Conservation (phyloP, 2,113 vertebrate species). For the Podiceps cristatus region DNA sequence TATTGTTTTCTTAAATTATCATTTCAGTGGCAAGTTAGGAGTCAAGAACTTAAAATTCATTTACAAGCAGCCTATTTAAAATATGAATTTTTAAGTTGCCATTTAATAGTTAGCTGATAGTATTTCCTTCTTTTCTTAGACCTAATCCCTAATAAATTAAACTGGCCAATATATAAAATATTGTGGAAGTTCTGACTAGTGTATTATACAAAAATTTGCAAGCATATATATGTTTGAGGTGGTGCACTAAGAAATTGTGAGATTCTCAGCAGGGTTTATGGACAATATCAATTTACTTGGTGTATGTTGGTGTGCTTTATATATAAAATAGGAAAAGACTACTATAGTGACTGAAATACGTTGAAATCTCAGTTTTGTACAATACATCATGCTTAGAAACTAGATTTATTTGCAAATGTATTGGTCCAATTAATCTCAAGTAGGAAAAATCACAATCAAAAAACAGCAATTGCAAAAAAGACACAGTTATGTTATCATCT, state of each 20-base stretch:
- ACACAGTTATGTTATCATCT: conserved; percentile 67
- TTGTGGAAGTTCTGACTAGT: neutral
- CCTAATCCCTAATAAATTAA: neutral
- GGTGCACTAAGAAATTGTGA: neutral
- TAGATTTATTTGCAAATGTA: conserved; percentile 83
- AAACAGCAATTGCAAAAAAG: conserved; percentile 72
- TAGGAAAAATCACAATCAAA: conserved; percentile 77
- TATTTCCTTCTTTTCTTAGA: neutral
- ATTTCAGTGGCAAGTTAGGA: neutral
- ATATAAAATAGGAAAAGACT: conserved; percentile 10
- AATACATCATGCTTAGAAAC: conserved; percentile 78
- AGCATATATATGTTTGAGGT: neutral
- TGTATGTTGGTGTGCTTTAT: neutral
- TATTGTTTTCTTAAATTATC: neutral
- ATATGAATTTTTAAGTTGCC: neutral
- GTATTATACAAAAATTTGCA: neutral
- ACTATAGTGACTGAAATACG: neutral
- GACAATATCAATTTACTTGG: neutral
- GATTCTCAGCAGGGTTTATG: neutral
- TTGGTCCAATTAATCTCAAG: conserved; percentile 79
- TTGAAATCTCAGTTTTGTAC: conserved; percentile 58
- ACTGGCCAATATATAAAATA: neutral
- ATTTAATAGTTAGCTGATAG: neutral
- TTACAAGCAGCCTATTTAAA: neutral
- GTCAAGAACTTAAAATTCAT: neutral